phyloP scores from a whole-genome alignment of 2,113 vertebrate genomes.

The Verasper variegatus region DNA sequence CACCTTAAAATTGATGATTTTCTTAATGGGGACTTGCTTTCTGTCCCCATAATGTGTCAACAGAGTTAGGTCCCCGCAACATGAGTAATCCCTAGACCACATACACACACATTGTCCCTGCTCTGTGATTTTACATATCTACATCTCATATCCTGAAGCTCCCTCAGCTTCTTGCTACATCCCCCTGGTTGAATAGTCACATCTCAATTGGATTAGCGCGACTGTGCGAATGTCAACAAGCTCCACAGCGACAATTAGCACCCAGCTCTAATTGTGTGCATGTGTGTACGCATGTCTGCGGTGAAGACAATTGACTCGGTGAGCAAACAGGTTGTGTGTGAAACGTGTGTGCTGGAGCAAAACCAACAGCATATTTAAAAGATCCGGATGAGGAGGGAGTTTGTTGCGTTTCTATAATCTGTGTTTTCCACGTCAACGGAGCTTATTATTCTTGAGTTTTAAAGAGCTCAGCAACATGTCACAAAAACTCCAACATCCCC shows the following conservation, averaged over 20 bases:
- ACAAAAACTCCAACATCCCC: background rate
- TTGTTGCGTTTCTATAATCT: background rate
- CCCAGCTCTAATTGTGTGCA: conserved; percentile 14
- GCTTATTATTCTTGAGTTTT: conserved; percentile 1
- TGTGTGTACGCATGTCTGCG: background rate
- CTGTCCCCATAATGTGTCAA: background rate
- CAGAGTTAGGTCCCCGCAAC: background rate
- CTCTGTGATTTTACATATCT: conserved; percentile 38
- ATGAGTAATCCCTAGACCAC: background rate
- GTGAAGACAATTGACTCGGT: conserved; percentile 2
- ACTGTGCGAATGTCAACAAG: conserved; percentile 52
- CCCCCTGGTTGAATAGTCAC: conserved; percentile 14
- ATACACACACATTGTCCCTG: background rate
- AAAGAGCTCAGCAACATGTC: conserved; percentile 7
- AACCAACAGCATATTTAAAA: conserved; percentile 7
- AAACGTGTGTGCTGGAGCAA: conserved; percentile 3
- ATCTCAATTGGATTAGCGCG: conserved; percentile 42
- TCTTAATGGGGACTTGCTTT: background rate
- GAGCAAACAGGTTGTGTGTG: conserved; percentile 1
- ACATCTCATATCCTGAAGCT: conserved; percentile 44
- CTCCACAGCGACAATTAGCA: conserved; percentile 42
- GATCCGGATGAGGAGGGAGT: background rate
- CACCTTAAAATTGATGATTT: background rate
- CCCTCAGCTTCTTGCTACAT: conserved; percentile 7
- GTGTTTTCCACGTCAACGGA: background rate